Evolutionary conservation across 1,140 invertebrate genomes (phyloP), one percentile per base, ranked within the genome.

Genomic region (Planococcus citri): DNA sequence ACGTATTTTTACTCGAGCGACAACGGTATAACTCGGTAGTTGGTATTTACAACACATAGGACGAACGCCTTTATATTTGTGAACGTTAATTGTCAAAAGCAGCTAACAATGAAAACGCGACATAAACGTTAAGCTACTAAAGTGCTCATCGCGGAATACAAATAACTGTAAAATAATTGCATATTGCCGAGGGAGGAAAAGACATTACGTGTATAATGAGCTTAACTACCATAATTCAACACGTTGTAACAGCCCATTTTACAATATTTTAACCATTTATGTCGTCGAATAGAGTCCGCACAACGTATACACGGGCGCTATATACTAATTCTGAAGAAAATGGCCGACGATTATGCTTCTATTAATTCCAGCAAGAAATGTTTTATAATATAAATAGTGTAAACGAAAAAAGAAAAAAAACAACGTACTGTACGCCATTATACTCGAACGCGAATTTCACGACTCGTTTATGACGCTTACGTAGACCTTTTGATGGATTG

Each of bases 101-200:
- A 17, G 3, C 10, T 51, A 51, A 51, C 41, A 51, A 51, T 51
- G 41, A 51, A n/a, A 9, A 51, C 17, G 41, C 41, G 41, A 51
- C 41, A 20, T 51, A 51, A 51, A 51, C n/a, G 41, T 20, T 51
- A 51, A 51, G 41, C 41, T 51, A 51, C 41, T 20, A 51, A 51
- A 51, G 41, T 51, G 41, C 41, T 51, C 41, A 51, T 51, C 41
- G 41, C 41, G 41, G 41, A 51, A 51, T 51, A 51, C 41, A 51
- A 51, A 51, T 51, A 51, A 51, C 41, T 51, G 41, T 51, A 51
- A 51, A 51, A 51, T 51, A 51, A 51, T 51, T 51, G 41, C 41
- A 51, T 51, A n/a, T n/a, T 51, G 41, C 41, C 41, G 41, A 51
- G 41, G 41, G 41, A 51, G 41, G 41, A 51, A 51, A 51, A 51